phyloP scores from a whole-genome alignment of 2,113 vertebrate species.

The Parotia lawesii region DNA sequence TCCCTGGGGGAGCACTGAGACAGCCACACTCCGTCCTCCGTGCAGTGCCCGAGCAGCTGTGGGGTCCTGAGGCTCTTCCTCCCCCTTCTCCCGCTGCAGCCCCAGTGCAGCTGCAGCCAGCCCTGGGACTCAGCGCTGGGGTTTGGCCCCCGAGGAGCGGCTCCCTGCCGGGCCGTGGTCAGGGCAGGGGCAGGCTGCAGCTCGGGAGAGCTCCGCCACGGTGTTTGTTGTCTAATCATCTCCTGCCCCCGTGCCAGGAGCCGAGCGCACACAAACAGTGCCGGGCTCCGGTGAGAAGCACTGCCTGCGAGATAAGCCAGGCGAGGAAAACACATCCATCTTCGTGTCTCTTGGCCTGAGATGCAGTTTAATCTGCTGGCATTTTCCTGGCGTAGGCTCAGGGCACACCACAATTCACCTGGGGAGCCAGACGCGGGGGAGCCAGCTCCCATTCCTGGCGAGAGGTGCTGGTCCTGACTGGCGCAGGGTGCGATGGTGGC shows the following conservation, averaged over 20 bases:
- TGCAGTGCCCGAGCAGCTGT: fast-evolving
- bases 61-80: fast-evolving
- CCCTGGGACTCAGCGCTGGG: neutral
- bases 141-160: neutral
- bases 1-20: neutral
- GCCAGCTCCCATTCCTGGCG: constrained; percentile 13
- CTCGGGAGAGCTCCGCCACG: neutral
- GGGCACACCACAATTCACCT: constrained; percentile 25
- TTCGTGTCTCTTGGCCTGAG: constrained; percentile 15
- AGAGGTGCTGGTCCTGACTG: neutral
- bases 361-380: constrained; percentile 1
- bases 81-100: neutral
- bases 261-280: constrained; percentile 13
- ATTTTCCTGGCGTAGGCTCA: constrained; percentile 47
- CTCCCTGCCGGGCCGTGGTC: neutral
- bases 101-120: neutral
- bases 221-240: constrained; percentile 13
- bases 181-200: neutral
- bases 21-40: fast-evolving
- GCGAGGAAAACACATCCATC: constrained; percentile 47
- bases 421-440: constrained; percentile 46
- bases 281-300: neutral
- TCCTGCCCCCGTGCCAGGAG: constrained; percentile 22
- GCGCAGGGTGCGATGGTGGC: fast-evolving
- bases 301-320: constrained; percentile 12